phyloP scores from a whole-genome alignment of 1,140 invertebrate genomes.

The Bombus sibiricus region DNA sequence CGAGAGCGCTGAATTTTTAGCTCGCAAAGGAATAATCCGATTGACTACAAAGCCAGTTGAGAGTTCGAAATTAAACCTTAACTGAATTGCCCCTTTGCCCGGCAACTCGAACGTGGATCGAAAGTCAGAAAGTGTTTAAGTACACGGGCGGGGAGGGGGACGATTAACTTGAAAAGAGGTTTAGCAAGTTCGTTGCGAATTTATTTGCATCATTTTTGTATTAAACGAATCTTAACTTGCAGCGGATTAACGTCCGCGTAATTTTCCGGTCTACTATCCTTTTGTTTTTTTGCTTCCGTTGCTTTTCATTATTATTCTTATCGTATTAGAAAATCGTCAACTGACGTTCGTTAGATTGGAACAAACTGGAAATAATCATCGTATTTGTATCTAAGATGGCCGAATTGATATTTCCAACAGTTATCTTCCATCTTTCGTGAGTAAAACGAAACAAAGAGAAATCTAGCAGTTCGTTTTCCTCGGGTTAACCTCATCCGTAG shows the following conservation, averaged over 20 bases:
- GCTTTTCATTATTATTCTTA: background rate
- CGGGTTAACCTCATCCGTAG: background rate
- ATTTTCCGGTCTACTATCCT: background rate
- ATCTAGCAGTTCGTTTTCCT: background rate
- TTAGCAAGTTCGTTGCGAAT: background rate
- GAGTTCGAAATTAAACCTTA: constrained; percentile 43
- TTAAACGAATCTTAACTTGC: background rate
- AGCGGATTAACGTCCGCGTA: background rate
- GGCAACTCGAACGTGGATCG: constrained; percentile 24
- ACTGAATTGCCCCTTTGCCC: constrained; percentile 10
- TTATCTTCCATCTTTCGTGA: background rate
- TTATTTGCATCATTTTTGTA: background rate
- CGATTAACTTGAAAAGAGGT: constrained; percentile 21
- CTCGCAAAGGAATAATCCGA: constrained; percentile 36
- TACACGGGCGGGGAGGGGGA: background rate
- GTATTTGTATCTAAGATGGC: background rate
- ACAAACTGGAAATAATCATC: background rate
- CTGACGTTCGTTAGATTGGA: too few relatives aligned
- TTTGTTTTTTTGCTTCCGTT: background rate
- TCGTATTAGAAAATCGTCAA: background rate
- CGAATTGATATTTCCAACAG: background rate
- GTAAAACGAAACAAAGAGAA: background rate
- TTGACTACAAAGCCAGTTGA: constrained; percentile 37
- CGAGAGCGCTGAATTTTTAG: constrained; percentile 36
- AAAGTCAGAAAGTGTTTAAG: constrained; percentile 34